Base-by-base conservation (phyloP, 2,113 vertebrate genomes). In the Erythrocercus mccallii region DNA sequence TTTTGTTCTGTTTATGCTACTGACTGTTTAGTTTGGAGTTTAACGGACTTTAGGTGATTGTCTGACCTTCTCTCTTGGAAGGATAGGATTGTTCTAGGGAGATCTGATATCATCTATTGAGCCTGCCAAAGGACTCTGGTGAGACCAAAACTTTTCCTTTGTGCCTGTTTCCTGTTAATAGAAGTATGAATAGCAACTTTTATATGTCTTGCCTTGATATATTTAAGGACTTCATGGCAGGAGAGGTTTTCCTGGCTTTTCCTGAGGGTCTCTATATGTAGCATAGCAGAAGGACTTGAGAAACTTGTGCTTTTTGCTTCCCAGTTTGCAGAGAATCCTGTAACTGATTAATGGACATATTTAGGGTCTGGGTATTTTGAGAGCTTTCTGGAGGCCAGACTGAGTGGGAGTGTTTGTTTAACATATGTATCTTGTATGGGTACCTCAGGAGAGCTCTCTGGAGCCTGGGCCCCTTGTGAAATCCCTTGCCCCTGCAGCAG, bases 371-470 rank as follows among this genome's bases (percentile, higher is more conserved):
- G 27, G 11, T 72, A 47, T 30, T 61, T 80, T 12, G 47, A 61
- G 33, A 65, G 44, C 58, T 83, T n/a, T 21, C 21, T 64, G 40
- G 31, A 68, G 40, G 19, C 40, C 48, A 51, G 35, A 14, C 11
- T 81, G 35, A n/a, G 15, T 42, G 35, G 17, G 44, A 28, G 20
- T 31, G 16, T 81, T 56, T 66, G 19, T 48, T 42, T 76, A 42
- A 51, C 0, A 0, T 35, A 5, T 10, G 8, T 42, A 15, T 30
- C 6, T 9, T 45, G 9, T 35, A 25, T 8, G 11, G 2, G 11
- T 61, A 35, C 4, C 30, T 84, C 5, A 23, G 30, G 77, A 44
- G 60, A 57, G 7, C 10, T 51, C 74, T 69, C 25, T 81, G 27
- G 35, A 79, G 20, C 15, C 19, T 65, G n/a, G 5, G 6, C 9